phyloP scores from a whole-genome alignment of 2,797 vertebrate genomes.

The Sebastolobus altivelis region DNA sequence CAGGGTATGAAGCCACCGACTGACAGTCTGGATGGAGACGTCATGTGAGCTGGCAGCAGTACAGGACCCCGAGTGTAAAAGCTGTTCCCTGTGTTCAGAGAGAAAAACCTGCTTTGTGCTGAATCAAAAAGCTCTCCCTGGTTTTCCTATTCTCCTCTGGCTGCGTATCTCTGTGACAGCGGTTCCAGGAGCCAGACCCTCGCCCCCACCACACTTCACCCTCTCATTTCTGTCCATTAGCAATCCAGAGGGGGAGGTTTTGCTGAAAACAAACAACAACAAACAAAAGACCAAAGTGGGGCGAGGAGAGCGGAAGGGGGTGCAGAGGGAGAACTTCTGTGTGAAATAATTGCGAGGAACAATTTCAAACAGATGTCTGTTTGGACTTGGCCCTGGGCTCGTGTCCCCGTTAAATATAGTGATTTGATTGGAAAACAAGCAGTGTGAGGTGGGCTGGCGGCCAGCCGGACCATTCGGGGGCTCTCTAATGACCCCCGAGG shows the following conservation, averaged over 20 bases:
- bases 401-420: conserved; percentile 84
- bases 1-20: conserved; percentile 26
- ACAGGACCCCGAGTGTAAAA: conserved; percentile 52
- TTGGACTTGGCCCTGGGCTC: conserved; percentile 78
- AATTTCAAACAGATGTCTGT: conserved; percentile 84
- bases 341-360: conserved; percentile 80
- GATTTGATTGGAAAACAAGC: conserved; percentile 85
- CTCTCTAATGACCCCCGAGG: conserved; percentile 82
- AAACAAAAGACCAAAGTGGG: conserved; percentile 78
- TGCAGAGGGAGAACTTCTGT: conserved; percentile 63
- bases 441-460: conserved; percentile 73
- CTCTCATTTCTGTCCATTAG: conserved; percentile 68
- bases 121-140: conserved; percentile 61
- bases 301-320: conserved; percentile 44
- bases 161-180: conserved; percentile 47
- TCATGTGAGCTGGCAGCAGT: conserved; percentile 68
- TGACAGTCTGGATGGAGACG: conserved; percentile 56
- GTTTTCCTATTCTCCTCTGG: conserved; percentile 56
- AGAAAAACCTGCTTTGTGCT: conserved; percentile 67
- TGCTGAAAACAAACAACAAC: conserved; percentile 76
- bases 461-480: conserved; percentile 79
- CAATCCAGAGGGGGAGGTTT: conserved; percentile 60
- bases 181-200: conserved; percentile 62
- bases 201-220: conserved; percentile 22
- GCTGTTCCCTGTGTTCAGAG: conserved; percentile 49